Percentiles rank a stretch among this genome's conserved stretches.
Conservation (phyloP, 2,888 invertebrate species). For the Orchesella flavescens region DNA sequence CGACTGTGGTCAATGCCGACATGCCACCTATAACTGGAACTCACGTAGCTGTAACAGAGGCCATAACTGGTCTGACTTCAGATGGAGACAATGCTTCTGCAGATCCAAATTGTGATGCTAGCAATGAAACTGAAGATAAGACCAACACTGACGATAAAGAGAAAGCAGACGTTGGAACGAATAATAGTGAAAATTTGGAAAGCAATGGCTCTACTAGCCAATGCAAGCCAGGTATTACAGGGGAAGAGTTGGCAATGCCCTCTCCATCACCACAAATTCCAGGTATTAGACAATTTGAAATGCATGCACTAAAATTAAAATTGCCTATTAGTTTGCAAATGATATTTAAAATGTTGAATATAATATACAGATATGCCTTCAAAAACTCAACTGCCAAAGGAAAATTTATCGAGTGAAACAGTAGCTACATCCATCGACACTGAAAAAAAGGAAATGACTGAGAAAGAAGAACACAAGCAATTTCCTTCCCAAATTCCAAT, state of each 20-base stretch:
- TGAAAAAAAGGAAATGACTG: background rate
- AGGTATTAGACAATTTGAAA: no score
- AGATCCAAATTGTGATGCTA: background rate
- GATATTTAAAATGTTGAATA: background rate
- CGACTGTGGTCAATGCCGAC: background rate
- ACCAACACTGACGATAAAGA: background rate
- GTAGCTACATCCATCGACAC: no score
- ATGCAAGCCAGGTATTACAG: no score
- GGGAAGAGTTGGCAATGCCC: no score
- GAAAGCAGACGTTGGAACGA: background rate
- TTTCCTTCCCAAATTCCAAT: no score
- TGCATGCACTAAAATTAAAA: no score
- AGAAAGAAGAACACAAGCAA: background rate
- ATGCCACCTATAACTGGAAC: constrained; percentile 33
- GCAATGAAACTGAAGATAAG: background rate
- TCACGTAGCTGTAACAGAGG: constrained; percentile 66
- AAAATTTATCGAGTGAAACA: background rate
- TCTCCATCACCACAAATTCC: no score
- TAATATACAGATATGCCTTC: background rate
- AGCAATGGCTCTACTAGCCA: no score
- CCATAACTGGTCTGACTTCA: constrained; percentile 54
- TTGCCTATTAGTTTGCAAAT: background rate
- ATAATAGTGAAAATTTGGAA: no score
- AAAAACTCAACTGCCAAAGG: background rate
- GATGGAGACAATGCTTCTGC: background rate